Conservation (phyloP, 1,140 invertebrate species). For the Drosophila takahashii region DNA sequence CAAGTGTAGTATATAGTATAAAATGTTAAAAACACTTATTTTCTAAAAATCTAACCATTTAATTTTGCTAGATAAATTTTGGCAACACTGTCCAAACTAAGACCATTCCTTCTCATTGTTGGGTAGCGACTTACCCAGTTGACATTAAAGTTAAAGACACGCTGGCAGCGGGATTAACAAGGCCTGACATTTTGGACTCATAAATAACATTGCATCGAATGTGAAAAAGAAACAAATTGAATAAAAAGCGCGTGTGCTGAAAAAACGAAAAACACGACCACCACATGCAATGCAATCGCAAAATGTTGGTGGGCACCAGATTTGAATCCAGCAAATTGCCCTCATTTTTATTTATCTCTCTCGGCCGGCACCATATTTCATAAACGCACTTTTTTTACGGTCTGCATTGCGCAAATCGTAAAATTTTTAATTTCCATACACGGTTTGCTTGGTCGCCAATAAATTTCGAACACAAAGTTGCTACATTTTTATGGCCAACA, state of each 20-base stretch:
- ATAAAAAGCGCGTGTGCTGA: constrained; percentile 20
- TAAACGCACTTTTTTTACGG: constrained; percentile 16
- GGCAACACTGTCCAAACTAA: neutral
- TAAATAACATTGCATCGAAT: constrained; percentile 42
- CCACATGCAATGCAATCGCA: constrained; percentile 11
- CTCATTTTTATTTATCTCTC: constrained; percentile 10
- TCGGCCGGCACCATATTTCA: constrained; percentile 9
- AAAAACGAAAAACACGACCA: constrained; percentile 7
- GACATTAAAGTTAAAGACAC: constrained; percentile 41
- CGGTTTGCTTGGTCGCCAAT: neutral
- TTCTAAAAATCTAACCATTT: neutral
- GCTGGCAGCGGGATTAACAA: constrained; percentile 18
- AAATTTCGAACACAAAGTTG: constrained; percentile 5
- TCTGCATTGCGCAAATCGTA: constrained; percentile 7
- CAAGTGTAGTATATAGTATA: too few species aligned
- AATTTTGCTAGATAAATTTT: neutral
- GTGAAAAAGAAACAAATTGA: constrained; percentile 35
- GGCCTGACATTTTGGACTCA: constrained; percentile 47
- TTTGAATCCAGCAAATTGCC: constrained; percentile 30
- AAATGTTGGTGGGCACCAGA: constrained; percentile 8
- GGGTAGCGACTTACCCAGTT: constrained; percentile 18
- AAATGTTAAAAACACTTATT: too few species aligned
- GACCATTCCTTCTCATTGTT: constrained; percentile 9
- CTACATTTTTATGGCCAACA: neutral
- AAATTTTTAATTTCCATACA: constrained; percentile 18